Evolutionary conservation across 2,888 invertebrate species (phyloP).

Genomic region (Nemotelus pantherinus): DNA sequence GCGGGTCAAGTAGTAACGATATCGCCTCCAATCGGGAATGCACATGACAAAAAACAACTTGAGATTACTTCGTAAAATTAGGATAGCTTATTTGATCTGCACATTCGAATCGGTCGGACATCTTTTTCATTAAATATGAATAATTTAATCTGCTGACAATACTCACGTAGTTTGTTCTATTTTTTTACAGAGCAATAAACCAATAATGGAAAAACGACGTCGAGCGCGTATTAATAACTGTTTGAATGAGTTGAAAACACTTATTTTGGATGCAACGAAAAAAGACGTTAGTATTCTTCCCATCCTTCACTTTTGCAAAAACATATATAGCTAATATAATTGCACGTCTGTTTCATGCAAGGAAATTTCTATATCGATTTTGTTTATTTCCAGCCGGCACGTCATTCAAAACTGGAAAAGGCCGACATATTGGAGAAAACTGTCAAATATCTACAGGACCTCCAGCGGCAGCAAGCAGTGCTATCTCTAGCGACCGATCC

Average conservation of each 20-base stretch:
- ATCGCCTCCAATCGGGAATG: too few relatives aligned
- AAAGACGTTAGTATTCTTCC: slow-evolving; percentile 81
- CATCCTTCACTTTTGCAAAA: neutral
- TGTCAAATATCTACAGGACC: slow-evolving; percentile 88
- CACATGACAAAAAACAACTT: too few relatives aligned
- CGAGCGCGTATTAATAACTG: slow-evolving; percentile 91
- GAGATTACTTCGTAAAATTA: too few relatives aligned
- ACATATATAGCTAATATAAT: neutral
- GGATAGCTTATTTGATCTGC: too few relatives aligned
- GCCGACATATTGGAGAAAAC: slow-evolving; percentile 96
- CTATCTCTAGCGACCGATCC: slow-evolving; percentile 86
- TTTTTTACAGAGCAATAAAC: slow-evolving; percentile 84
- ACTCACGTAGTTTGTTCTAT: neutral
- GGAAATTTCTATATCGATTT: neutral
- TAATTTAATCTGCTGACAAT: too few relatives aligned
- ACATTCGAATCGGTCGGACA: too few relatives aligned
- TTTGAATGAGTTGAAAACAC: slow-evolving; percentile 85
- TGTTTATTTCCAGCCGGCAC: slow-evolving; percentile 77
- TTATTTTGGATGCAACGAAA: slow-evolving; percentile 85
- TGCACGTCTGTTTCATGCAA: neutral
- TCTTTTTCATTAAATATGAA: too few relatives aligned
- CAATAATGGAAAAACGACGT: slow-evolving; percentile 91
- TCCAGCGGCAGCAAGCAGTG: slow-evolving; percentile 87
- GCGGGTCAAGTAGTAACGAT: too few relatives aligned
- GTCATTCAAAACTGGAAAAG: slow-evolving; percentile 94